A percentile compares a stretch with the other conserved stretches of the same genome.
phyloP scores from a whole-genome alignment of 2,113 vertebrate species.

The Andinoacara biseriatus region DNA sequence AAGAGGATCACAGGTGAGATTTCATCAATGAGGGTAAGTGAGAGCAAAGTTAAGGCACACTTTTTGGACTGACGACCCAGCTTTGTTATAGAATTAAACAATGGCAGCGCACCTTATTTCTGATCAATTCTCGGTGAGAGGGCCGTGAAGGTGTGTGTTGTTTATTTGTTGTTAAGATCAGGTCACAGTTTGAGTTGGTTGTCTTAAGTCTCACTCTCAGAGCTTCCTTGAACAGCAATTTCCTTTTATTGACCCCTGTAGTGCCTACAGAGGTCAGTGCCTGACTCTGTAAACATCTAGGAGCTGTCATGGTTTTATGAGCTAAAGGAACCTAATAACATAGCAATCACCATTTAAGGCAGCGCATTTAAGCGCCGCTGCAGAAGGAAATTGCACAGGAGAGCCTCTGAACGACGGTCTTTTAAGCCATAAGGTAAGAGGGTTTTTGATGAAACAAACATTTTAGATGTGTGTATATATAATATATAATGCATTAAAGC shows the following conservation, averaged over 20 bases:
- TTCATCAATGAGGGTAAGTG: conserved; percentile 55
- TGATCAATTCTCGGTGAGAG: background rate
- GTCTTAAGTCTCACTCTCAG: conserved; percentile 46
- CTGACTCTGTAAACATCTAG: conserved; percentile 61
- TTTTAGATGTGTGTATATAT: background rate
- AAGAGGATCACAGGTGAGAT: conserved; percentile 68
- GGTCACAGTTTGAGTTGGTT: conserved; percentile 28
- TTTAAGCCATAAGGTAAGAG: background rate
- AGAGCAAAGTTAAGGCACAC: conserved; percentile 32
- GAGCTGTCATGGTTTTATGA: conserved; percentile 66
- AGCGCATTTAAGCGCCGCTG: background rate
- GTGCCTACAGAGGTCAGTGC: conserved; percentile 38
- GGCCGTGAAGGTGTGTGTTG: background rate
- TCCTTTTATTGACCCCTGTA: conserved; percentile 71
- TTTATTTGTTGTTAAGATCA: conserved; percentile 24
- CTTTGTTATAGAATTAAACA: conserved; percentile 15
- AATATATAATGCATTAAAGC: conserved; percentile 23
- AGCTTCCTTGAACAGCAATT: conserved; percentile 57
- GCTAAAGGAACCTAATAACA: conserved; percentile 68
- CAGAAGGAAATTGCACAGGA: background rate
- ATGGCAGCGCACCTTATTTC: background rate
- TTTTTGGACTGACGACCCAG: conserved; percentile 10
- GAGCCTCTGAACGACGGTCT: background rate
- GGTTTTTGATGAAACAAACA: conserved; percentile 36
- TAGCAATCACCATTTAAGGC: conserved; percentile 59